phyloP scores from a whole-genome alignment of 1,140 invertebrate species.

The Elysia chlorotica region DNA sequence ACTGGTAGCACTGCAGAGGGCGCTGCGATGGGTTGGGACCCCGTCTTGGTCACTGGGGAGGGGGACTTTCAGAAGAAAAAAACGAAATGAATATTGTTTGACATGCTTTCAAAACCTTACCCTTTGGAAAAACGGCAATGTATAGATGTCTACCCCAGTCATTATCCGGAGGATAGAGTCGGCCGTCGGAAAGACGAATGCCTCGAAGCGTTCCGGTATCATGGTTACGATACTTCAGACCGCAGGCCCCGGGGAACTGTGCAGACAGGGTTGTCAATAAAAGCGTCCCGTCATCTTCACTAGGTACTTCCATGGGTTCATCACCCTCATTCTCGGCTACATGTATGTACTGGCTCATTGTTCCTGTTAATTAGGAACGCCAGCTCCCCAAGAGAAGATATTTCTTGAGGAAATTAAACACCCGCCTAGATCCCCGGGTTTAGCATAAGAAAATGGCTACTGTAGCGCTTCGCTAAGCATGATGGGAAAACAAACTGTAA shows the following conservation, averaged over 20 bases:
- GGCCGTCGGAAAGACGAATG: conserved; percentile 83
- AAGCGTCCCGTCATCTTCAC: conserved; percentile 86
- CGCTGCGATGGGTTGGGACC: conserved; percentile 23
- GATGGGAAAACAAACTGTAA: conserved; percentile 32
- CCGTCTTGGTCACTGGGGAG: too few species aligned
- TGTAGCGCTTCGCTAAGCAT: conserved; percentile 27
- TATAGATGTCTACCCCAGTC: conserved; percentile 88
- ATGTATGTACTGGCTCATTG: conserved; percentile 56
- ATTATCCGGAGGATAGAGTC: conserved; percentile 81
- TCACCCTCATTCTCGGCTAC: conserved; percentile 84
- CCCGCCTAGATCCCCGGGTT: conserved; percentile 33
- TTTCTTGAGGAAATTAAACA: conserved; percentile 27
- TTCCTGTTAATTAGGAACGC: conserved; percentile 23
- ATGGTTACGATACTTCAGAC: conserved; percentile 88
- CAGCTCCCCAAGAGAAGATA: conserved; percentile 22
- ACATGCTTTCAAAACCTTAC: too few species aligned
- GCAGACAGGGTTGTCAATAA: conserved; percentile 85
- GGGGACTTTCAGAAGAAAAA: conserved; percentile 27
- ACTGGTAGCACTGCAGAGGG: conserved; percentile 19
- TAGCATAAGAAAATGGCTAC: conserved; percentile 34
- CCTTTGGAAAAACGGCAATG: conserved; percentile 95
- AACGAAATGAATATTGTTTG: not conserved
- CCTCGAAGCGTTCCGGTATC: conserved; percentile 85
- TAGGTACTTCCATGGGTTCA: conserved; percentile 90
- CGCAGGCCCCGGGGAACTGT: conserved; percentile 91